Percentiles rank a stretch among this genome's conserved stretches.
Evolutionary conservation across 2,113 vertebrate species (phyloP).

Genomic region (zebrafish (Danio rerio)): GRCz12tu NC_133200.1:17542001-17542500

Average conservation of each 20-base stretch:
- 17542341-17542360: slow-evolving; percentile 98
- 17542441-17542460: background rate
- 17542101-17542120: no score
- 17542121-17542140: background rate
- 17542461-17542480: background rate
- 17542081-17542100: no score
- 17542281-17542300: background rate
- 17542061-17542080: no score
- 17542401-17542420: slow-evolving; percentile 86
- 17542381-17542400: slow-evolving; percentile 96
- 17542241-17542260: slow-evolving; percentile 99
- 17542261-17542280: slow-evolving; percentile 85
- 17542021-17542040: no score
- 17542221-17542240: slow-evolving; percentile 98
- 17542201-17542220: slow-evolving; percentile 98
- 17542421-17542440: background rate
- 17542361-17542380: slow-evolving; percentile 97
- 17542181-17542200: slow-evolving; percentile 97
- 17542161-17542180: slow-evolving; percentile 99
- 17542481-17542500: slow-evolving; percentile 7
- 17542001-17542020: no score
- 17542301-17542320: background rate
- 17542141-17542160: slow-evolving; percentile 79
- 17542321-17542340: slow-evolving; percentile 41
- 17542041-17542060: no score